Percentiles rank a stretch among this genome's conserved stretches.
These are phyloP conservation scores for Euzetes globulus DNA, from an alignment of 2,888 invertebrate species.

Conservation along the genomic window DNA sequence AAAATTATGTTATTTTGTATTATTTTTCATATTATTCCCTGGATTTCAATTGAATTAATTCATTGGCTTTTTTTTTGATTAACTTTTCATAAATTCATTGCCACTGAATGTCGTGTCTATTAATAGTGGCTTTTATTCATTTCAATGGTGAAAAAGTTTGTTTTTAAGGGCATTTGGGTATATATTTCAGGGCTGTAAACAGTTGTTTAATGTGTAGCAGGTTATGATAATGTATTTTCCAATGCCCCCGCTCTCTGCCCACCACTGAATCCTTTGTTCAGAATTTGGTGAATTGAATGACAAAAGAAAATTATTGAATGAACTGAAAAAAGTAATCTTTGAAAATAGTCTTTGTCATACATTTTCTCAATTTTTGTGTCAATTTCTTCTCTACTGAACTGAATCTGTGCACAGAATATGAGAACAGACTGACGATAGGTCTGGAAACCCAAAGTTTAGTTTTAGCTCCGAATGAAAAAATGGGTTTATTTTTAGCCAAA, in stretches of 20 bases:
- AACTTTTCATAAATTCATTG: not conserved
- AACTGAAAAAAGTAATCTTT: not conserved
- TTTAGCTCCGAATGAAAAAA: not conserved
- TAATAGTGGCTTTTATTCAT: not conserved
- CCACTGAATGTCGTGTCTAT: not conserved
- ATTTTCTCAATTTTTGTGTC: too few species aligned
- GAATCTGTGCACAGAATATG: not conserved
- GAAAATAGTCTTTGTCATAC: not conserved
- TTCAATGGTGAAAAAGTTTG: too few species aligned
- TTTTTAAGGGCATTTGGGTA: too few species aligned
- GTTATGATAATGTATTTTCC: too few species aligned
- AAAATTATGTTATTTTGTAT: not conserved
- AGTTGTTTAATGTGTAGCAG: too few species aligned
- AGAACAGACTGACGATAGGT: too few species aligned
- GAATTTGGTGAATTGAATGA: not conserved
- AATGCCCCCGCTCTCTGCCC: too few species aligned
- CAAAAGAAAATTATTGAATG: not conserved
- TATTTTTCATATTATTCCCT: not conserved
- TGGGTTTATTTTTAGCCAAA: not conserved
- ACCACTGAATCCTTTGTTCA: too few species aligned
- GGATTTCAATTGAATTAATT: not conserved
- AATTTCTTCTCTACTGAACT: too few species aligned
- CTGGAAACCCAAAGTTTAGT: too few species aligned
- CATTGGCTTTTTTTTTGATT: not conserved
- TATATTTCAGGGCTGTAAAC: too few species aligned